A percentile compares a stretch with the other conserved stretches of the same genome.
Evolutionary conservation across 2,888 invertebrate species (phyloP).

Genomic region (Leistus spinibarbis): DNA sequence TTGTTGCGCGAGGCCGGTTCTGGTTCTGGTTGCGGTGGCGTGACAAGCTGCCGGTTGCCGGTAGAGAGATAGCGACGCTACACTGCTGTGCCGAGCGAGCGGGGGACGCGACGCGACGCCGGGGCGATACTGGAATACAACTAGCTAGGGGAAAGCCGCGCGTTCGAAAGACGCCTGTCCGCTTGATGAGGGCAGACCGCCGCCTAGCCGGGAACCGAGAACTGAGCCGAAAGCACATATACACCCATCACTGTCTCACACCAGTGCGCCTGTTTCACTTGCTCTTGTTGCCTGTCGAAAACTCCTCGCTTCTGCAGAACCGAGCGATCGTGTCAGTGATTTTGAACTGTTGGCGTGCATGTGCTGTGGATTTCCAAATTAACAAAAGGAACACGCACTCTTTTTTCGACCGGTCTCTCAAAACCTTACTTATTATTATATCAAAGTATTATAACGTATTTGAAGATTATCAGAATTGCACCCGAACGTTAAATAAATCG

Average conservation of each 20-base stretch:
- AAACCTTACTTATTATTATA: too few relatives aligned
- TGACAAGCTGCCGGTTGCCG: neutral
- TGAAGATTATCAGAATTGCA: too few relatives aligned
- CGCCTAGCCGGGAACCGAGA: too few relatives aligned
- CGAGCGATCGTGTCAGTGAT: neutral
- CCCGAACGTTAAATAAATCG: too few relatives aligned
- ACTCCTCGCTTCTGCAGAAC: neutral
- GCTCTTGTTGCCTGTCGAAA: neutral
- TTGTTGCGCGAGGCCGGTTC: neutral
- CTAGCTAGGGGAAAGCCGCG: constrained; percentile 1
- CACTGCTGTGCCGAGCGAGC: neutral
- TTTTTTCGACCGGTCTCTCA: too few relatives aligned
- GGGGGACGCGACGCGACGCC: neutral
- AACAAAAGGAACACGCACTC: too few relatives aligned
- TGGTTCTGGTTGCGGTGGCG: neutral
- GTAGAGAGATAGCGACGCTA: neutral
- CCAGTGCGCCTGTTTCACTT: neutral
- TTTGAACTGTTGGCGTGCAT: neutral
- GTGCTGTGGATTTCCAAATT: too few relatives aligned
- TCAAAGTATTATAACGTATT: too few relatives aligned
- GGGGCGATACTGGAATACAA: neutral
- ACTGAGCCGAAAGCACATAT: too few relatives aligned
- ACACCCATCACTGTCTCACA: neutral
- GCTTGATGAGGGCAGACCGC: constrained; percentile 7
- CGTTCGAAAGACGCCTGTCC: constrained; percentile 1